phyloP scores from a whole-genome alignment of 2,797 vertebrate species.

The Leucoraja ocellata region DNA sequence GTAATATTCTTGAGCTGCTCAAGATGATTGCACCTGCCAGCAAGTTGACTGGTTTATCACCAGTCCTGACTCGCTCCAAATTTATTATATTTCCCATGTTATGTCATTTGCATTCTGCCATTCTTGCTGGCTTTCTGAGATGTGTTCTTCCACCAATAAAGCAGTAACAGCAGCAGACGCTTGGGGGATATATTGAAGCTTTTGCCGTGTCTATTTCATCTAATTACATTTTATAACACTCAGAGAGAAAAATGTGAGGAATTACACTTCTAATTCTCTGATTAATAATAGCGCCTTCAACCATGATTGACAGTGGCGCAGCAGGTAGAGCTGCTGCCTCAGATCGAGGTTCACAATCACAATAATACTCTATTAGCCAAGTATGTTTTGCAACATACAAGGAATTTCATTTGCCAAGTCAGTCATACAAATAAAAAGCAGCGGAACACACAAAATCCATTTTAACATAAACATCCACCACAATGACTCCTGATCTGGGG shows the following conservation, averaged over 20 bases:
- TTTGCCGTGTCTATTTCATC: neutral
- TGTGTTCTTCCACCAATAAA: neutral
- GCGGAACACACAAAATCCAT: too few species aligned
- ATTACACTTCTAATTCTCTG: neutral
- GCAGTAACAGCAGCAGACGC: neutral
- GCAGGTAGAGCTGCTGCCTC: too few species aligned
- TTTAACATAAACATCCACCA: too few species aligned
- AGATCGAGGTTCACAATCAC: too few species aligned
- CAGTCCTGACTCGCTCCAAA: neutral
- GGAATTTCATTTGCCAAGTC: too few species aligned
- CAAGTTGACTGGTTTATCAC: neutral
- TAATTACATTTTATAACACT: slow-evolving; percentile 19
- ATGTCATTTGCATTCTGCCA: neutral
- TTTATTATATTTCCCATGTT: neutral
- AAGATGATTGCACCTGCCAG: neutral
- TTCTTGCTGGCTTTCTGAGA: neutral
- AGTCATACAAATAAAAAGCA: too few species aligned
- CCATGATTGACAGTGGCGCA: neutral
- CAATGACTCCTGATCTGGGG: too few species aligned
- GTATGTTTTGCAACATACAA: too few species aligned
- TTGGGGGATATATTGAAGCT: neutral
- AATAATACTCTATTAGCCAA: too few species aligned
- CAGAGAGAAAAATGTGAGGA: neutral
- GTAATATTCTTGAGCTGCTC: neutral
- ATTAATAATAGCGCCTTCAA: neutral